Evolutionary conservation across 2,888 invertebrate genomes (phyloP).

Genomic region (Acleris emargana): DNA sequence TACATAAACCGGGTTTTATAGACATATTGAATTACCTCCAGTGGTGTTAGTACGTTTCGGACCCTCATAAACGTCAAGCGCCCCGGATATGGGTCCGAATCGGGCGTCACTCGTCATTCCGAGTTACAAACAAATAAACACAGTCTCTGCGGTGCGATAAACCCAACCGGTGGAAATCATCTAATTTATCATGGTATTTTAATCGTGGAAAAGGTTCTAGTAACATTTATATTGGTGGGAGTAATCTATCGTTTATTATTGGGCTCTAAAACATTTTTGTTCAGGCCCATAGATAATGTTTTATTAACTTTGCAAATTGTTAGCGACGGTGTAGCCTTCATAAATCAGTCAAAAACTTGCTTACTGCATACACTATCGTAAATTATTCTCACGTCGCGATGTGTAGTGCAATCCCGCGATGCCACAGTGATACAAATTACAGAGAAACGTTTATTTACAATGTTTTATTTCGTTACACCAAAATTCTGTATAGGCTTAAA

Average conservation of each 20-base stretch:
- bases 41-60: conserved; percentile 53
- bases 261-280: too few species aligned
- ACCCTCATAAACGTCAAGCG: conserved; percentile 79
- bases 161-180: conserved; percentile 28
- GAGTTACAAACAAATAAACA: conserved; percentile 52
- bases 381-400: conserved; percentile 32
- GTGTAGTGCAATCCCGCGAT: conserved; percentile 20
- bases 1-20: conserved; percentile 55
- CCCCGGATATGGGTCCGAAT: conserved; percentile 67
- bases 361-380: conserved; percentile 34
- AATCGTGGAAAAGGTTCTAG: conserved; percentile 24
- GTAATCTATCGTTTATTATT: not conserved
- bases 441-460: not conserved
- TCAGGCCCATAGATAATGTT: not conserved
- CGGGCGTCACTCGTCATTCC: conserved; percentile 62
- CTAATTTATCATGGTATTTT: conserved; percentile 35
- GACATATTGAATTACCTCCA: conserved; percentile 68
- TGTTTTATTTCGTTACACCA: too few species aligned
- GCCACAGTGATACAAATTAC: conserved; percentile 11
- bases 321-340: conserved; percentile 7
- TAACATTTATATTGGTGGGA: conserved; percentile 10
- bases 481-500: too few species aligned
- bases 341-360: conserved; percentile 36
- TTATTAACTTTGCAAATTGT: not conserved
- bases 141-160: conserved; percentile 31